Evolutionary conservation across 2,113 vertebrate genomes (phyloP).

Genomic region (Australoheros scitulus): DNA sequence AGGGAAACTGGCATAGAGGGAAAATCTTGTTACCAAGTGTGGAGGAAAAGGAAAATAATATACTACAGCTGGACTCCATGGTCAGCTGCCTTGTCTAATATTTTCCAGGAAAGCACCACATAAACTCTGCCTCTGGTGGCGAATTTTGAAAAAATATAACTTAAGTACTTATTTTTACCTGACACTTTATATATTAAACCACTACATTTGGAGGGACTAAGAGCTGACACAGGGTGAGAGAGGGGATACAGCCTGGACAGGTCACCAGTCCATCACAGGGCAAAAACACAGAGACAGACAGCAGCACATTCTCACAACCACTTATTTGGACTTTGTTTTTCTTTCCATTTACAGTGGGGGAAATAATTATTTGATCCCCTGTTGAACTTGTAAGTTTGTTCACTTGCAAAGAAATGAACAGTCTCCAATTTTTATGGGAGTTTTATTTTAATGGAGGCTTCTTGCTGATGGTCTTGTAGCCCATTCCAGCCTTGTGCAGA

Average conservation of each 20-base stretch:
- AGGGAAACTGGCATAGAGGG: background rate
- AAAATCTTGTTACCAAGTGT: background rate
- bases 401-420: too few relatives aligned
- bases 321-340: background rate
- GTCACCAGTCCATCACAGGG: background rate
- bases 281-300: background rate
- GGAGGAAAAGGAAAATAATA: background rate
- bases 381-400: too few relatives aligned
- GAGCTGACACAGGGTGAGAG: background rate
- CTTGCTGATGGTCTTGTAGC: too few relatives aligned
- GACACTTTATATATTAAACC: background rate
- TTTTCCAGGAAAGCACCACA: background rate
- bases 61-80: background rate
- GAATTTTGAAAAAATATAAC: background rate
- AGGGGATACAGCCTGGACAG: background rate
- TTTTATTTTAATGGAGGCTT: too few relatives aligned
- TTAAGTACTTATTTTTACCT: background rate
- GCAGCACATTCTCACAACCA: background rate
- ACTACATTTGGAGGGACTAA: background rate
- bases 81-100: background rate
- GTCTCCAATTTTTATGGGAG: too few relatives aligned
- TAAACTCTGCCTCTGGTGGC: background rate
- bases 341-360: too few relatives aligned
- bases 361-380: too few relatives aligned
- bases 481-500: too few relatives aligned